A percentile compares a stretch with the other conserved stretches of the same genome.
phyloP scores from a whole-genome alignment of 2,113 vertebrate species.

The Sinosuthora webbiana region DNA sequence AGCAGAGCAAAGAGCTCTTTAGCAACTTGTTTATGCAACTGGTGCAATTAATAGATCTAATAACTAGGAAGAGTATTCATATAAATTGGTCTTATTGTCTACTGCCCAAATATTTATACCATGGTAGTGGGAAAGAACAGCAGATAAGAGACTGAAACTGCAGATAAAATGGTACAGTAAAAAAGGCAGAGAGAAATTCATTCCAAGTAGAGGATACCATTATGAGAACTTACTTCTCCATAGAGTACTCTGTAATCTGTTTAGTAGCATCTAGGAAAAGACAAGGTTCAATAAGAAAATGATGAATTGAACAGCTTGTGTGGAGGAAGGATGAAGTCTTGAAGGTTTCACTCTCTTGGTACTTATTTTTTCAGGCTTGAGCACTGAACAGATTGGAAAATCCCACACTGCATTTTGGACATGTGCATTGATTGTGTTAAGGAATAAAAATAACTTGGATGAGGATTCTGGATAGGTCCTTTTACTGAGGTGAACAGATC shows the following conservation, averaged over 20 bases:
- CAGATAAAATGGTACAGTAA: not conserved
- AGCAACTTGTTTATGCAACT: not conserved
- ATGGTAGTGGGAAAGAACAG: not conserved
- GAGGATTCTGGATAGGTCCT: not conserved
- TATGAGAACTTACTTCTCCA: not conserved
- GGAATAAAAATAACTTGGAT: not conserved
- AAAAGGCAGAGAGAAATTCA: not conserved
- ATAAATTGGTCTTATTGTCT: not conserved
- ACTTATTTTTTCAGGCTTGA: not conserved
- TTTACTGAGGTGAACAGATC: not conserved
- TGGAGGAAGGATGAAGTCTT: not conserved
- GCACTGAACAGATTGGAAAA: conserved; percentile 29
- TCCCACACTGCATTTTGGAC: not conserved
- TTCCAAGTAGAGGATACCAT: not conserved
- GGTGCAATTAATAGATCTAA: not conserved
- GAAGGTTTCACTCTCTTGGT: not conserved
- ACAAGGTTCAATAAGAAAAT: not conserved
- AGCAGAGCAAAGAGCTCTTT: not conserved
- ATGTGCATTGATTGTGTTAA: not conserved
- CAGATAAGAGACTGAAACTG: not conserved
- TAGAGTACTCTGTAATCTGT: not conserved
- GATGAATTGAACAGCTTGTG: not conserved
- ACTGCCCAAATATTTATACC: not conserved
- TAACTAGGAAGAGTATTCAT: not conserved
- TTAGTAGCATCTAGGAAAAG: not conserved